Conservation (phyloP, 2,113 vertebrate genomes). For the Hyaena hyaena region DNA sequence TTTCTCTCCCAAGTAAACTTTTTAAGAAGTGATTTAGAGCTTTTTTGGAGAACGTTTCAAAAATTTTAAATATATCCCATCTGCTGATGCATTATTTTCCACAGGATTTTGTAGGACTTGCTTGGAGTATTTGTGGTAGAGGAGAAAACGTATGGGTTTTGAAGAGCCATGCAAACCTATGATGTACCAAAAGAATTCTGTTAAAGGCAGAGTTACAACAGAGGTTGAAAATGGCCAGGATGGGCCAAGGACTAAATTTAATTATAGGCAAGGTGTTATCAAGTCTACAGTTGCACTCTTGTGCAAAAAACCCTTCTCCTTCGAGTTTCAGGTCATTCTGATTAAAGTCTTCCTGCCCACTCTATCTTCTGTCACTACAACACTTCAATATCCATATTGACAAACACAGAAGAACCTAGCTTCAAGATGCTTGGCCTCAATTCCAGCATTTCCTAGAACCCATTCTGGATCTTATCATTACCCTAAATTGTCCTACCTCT, state of each 20-base stretch:
- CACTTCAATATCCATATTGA: neutral
- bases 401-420: slow-evolving; percentile 13
- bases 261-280: neutral
- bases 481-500: neutral
- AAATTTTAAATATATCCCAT: slow-evolving; percentile 4
- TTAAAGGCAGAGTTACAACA: neutral
- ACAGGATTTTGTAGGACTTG: neutral
- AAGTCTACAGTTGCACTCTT: neutral
- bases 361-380: neutral
- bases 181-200: neutral
- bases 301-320: neutral
- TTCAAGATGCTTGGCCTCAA: neutral
- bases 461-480: neutral
- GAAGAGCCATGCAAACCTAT: neutral
- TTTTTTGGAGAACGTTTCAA: neutral
- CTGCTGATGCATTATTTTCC: neutral
- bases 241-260: neutral
- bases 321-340: neutral
- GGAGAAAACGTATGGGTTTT: neutral
- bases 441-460: neutral
- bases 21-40: neutral
- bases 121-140: neutral
- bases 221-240: neutral
- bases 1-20: slow-evolving; percentile 16
- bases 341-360: neutral